phyloP scores from a whole-genome alignment of 2,888 invertebrate genomes.

The Ophion slaviceki region DNA sequence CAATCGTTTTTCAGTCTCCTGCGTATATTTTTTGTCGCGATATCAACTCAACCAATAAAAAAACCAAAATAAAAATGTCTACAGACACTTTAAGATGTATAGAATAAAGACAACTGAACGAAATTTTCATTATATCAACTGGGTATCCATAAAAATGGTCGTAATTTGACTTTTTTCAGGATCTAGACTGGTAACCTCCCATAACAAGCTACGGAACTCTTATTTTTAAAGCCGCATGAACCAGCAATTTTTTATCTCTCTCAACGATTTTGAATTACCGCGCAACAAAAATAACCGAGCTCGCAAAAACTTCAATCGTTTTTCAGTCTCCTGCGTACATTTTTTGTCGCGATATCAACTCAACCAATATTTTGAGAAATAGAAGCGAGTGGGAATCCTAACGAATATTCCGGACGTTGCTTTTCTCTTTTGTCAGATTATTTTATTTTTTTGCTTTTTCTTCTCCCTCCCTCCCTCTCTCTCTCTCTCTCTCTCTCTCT shows the following conservation, averaged over 20 bases:
- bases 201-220: too few relatives aligned
- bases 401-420: conserved; percentile 33
- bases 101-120: too few relatives aligned
- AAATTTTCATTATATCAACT: too few relatives aligned
- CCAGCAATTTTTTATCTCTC: background rate
- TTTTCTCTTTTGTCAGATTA: conserved; percentile 26
- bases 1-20: conserved; percentile 5
- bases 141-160: too few relatives aligned
- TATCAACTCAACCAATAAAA: conserved; percentile 1
- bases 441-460: conserved; percentile 28
- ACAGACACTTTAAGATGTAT: too few relatives aligned
- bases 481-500: background rate
- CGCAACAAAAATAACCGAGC: background rate
- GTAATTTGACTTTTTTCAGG: too few relatives aligned
- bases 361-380: conserved; percentile 33
- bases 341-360: conserved; percentile 10
- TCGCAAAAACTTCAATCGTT: conserved; percentile 39
- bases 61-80: too few relatives aligned
- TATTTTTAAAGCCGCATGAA: too few relatives aligned
- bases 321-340: background rate
- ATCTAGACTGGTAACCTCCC: too few relatives aligned
- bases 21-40: background rate
- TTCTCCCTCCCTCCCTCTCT: too few relatives aligned
- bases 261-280: conserved; percentile 7
- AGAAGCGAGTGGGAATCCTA: conserved; percentile 34